Conservation (phyloP, 2,888 invertebrate genomes). For the Oscheius sp. region DNA sequence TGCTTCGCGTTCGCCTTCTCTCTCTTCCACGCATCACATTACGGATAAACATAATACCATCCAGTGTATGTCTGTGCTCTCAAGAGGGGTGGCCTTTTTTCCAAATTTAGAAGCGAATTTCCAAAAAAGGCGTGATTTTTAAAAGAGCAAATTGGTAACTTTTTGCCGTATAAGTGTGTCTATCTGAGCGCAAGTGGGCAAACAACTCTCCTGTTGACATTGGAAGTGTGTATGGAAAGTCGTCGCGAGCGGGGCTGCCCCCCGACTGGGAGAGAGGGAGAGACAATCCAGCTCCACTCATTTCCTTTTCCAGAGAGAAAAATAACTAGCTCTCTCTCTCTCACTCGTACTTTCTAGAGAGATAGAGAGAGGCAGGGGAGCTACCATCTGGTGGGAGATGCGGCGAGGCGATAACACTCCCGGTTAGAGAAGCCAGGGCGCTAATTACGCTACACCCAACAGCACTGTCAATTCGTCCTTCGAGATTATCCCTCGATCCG, state of each 20-base stretch:
- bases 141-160: constrained; percentile 13
- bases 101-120: not conserved
- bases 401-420: not conserved
- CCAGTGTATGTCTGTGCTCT: not conserved
- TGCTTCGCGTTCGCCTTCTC: constrained; percentile 22
- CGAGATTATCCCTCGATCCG: not conserved
- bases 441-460: not conserved
- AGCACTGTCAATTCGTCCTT: too few species aligned
- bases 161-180: constrained; percentile 33
- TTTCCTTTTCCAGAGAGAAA: not conserved
- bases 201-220: constrained; percentile 29
- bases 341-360: not conserved
- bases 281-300: not conserved
- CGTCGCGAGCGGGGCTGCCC: constrained; percentile 8
- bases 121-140: not conserved
- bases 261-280: constrained; percentile 5
- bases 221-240: constrained; percentile 29
- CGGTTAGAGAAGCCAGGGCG: not conserved
- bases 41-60: constrained; percentile 29
- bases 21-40: constrained; percentile 17
- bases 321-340: not conserved
- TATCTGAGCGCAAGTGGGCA: constrained; percentile 32
- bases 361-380: not conserved
- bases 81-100: not conserved
- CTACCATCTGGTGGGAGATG: not conserved